Conservation (phyloP, 2,888 invertebrate genomes). For the Caenorhabditis virilis region DNA sequence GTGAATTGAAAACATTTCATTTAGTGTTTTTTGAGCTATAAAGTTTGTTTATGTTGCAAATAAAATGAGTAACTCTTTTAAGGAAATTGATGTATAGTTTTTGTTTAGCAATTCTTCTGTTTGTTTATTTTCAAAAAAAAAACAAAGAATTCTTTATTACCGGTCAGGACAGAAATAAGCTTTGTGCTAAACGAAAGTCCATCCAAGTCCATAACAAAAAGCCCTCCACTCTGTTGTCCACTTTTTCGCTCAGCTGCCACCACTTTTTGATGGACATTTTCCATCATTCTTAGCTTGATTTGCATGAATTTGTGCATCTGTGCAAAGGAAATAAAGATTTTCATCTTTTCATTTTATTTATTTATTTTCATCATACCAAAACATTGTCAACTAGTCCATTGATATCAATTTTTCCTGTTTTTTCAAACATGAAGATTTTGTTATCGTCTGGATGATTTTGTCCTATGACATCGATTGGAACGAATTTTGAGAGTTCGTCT, state of each 20-base stretch:
- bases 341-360: too few relatives aligned
- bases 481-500: constrained; percentile 38
- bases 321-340: constrained; percentile 8
- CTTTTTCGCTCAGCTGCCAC: constrained; percentile 47
- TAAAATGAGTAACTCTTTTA: too few relatives aligned
- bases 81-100: too few relatives aligned
- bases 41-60: too few relatives aligned
- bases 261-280: constrained; percentile 52
- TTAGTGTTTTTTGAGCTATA: too few relatives aligned
- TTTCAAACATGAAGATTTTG: constrained; percentile 51
- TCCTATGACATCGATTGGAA: constrained; percentile 60
- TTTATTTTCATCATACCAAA: constrained; percentile 8
- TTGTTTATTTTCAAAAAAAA: too few relatives aligned
- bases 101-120: too few relatives aligned
- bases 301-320: constrained; percentile 61
- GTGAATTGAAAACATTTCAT: constrained; percentile 8
- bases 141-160: too few relatives aligned
- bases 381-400: constrained; percentile 51
- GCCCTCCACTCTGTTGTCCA: constrained; percentile 52
- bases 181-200: constrained; percentile 59
- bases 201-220: constrained; percentile 62
- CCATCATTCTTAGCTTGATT: constrained; percentile 64
- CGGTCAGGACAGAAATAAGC: constrained; percentile 60
- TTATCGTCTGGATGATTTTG: constrained; percentile 49
- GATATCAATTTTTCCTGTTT: constrained; percentile 61